Evolutionary conservation across 2,113 vertebrate species (phyloP).

Genomic region (Motacilla tschutschensis): DNA sequence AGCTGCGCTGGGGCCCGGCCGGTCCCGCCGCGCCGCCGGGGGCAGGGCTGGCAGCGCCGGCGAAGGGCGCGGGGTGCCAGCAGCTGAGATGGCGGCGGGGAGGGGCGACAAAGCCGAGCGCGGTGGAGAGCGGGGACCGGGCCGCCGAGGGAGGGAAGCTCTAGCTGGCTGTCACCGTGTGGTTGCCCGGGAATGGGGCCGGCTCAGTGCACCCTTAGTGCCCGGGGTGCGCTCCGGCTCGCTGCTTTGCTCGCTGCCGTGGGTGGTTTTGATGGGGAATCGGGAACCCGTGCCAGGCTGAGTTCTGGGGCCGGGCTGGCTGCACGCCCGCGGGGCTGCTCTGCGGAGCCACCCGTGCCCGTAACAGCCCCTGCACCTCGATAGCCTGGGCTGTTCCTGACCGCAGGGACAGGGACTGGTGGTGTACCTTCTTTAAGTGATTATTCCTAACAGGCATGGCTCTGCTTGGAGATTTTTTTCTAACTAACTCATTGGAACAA

Average conservation of each 20-base stretch:
- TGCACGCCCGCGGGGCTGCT: neutral
- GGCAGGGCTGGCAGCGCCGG: rapidly evolving
- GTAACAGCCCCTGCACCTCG: neutral
- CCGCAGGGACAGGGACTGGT: rapidly evolving
- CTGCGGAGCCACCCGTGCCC: neutral
- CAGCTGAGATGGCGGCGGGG: conserved; percentile 10
- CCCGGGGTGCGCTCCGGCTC: rapidly evolving
- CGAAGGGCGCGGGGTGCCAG: neutral
- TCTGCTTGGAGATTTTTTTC: neutral
- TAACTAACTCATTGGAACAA: neutral
- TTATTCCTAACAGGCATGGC: neutral
- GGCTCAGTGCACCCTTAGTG: rapidly evolving
- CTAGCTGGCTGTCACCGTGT: rapidly evolving
- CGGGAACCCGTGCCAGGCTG: rapidly evolving
- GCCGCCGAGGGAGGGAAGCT: neutral
- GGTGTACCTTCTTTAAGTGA: neutral
- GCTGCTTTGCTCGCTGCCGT: rapidly evolving
- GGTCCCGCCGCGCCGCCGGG: neutral
- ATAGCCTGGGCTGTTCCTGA: rapidly evolving
- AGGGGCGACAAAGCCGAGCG: neutral
- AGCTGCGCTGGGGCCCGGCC: neutral
- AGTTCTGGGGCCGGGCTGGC: neutral
- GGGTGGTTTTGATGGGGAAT: neutral
- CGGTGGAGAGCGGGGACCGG: rapidly evolving
- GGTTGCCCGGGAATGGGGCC: neutral